Base-by-base conservation (phyloP, 2,113 vertebrate species). In the Lycocorax pyrrhopterus region DNA sequence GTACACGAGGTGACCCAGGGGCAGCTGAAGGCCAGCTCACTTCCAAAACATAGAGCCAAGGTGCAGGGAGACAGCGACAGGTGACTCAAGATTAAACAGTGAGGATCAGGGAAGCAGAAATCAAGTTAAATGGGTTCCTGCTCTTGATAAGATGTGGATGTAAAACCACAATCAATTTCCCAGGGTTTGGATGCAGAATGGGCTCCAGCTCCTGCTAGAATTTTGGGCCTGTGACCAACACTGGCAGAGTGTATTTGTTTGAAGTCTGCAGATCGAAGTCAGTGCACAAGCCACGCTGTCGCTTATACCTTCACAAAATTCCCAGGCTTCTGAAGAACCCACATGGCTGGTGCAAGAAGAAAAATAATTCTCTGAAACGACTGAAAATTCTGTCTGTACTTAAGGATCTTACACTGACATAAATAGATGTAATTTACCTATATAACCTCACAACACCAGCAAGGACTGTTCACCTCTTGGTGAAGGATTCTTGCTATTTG, bases 261-360 rank as follows among this genome's bases (percentile, higher is more conserved):
- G 90, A 91, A 94, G 71, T 71, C 46, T 94, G 60, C 58, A 75
- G 56, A 87, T 89, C 81, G 91, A 95, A 95, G 79, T 27, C 90
- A 63, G 35, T 26, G 12, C 26, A 39, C 15, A 77, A 87, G 67
- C 55, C 43, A 74, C 0, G 4, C 60, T 90, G 67, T 39, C 1
- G 0, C 35, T 86, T 33, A 15, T 2, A 90, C 39, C 64, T 86
- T 71, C 72, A 47, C 49, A 71, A 72, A 86, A 68, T 46, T 75
- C 29, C 23, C 68, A 71, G 21, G 35, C 44, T 47, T 44, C 22
- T 26, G 62, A 59, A 84, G 71, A 85, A 7, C 17, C 12, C 2
- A 5, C 47, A 21, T 4, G 18, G 63, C 6, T n/a, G 46, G 10
- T 37, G 37, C 44, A 68, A 52, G 46, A 47, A 47, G 63, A 87